These are phyloP conservation scores for Listronotus oregonensis DNA, from an alignment of 1,140 invertebrate species.

Conservation along the genomic window DNA sequence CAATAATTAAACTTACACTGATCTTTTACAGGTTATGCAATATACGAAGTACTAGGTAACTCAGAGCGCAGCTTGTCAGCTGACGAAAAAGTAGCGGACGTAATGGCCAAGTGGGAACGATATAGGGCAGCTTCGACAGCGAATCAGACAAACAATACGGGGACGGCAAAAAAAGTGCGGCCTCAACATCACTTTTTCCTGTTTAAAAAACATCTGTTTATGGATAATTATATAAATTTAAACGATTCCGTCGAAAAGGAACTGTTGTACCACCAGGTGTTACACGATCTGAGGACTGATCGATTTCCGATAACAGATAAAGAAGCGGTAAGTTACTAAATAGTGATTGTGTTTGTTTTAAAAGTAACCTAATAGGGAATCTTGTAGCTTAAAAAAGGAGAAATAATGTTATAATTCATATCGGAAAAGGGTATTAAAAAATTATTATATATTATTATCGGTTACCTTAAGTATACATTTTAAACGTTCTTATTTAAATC, in stretches of 20 bases:
- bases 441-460: no score
- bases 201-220: slow-evolving; percentile 93
- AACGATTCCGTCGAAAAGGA: slow-evolving; percentile 93
- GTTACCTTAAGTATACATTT: no score
- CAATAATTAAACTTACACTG: no score
- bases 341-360: no score
- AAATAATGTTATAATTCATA: no score
- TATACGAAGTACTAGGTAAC: slow-evolving; percentile 67
- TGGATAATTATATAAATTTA: slow-evolving; percentile 81
- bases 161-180: slow-evolving; percentile 56
- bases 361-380: no score
- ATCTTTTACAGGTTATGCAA: slow-evolving; percentile 58
- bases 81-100: slow-evolving; percentile 90
- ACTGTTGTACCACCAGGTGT: slow-evolving; percentile 92
- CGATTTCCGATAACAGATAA: slow-evolving; percentile 89
- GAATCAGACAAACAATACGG: slow-evolving; percentile 51
- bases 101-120: slow-evolving; percentile 94
- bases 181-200: slow-evolving; percentile 71
- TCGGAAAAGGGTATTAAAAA: no score
- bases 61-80: slow-evolving; percentile 81
- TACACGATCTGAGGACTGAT: slow-evolving; percentile 88
- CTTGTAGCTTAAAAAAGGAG: no score
- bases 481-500: no score
- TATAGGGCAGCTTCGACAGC: slow-evolving; percentile 68
- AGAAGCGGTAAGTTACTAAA: slow-evolving; percentile 77